phyloP scores from a whole-genome alignment of 2,888 invertebrate species.

The Lysandra bellargus region DNA sequence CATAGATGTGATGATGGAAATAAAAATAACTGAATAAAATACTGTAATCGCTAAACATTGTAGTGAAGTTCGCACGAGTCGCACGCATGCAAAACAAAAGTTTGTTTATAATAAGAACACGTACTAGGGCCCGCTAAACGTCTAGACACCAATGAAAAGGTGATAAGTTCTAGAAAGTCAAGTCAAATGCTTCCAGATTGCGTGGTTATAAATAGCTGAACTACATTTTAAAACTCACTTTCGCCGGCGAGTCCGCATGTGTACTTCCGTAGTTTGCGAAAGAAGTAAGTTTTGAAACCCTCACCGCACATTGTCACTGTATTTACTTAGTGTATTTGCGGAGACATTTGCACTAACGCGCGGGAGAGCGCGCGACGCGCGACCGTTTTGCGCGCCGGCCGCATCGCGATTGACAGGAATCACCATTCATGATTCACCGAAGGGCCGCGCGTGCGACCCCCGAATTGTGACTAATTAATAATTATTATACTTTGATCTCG shows the following conservation, averaged over 20 bases:
- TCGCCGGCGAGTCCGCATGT: constrained; percentile 75
- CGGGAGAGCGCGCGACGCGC: constrained; percentile 47
- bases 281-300: constrained; percentile 69
- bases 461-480: background rate
- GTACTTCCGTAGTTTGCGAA: constrained; percentile 74
- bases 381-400: constrained; percentile 64
- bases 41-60: background rate
- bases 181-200: constrained; percentile 39
- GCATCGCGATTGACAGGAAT: constrained; percentile 57
- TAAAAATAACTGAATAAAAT: background rate
- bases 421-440: constrained; percentile 35
- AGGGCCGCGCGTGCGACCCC: constrained; percentile 13
- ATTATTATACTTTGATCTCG: background rate
- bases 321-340: constrained; percentile 20
- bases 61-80: constrained; percentile 7
- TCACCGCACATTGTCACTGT: constrained; percentile 66
- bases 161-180: constrained; percentile 19
- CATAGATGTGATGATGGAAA: background rate
- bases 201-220: constrained; percentile 44
- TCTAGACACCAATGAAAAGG: background rate
- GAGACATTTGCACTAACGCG: constrained; percentile 60
- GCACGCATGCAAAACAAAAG: background rate
- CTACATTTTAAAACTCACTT: constrained; percentile 60
- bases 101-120: constrained; percentile 16
- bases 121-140: background rate